phyloP scores from a whole-genome alignment of 2,113 vertebrate species.

The Ciconia maguari region DNA sequence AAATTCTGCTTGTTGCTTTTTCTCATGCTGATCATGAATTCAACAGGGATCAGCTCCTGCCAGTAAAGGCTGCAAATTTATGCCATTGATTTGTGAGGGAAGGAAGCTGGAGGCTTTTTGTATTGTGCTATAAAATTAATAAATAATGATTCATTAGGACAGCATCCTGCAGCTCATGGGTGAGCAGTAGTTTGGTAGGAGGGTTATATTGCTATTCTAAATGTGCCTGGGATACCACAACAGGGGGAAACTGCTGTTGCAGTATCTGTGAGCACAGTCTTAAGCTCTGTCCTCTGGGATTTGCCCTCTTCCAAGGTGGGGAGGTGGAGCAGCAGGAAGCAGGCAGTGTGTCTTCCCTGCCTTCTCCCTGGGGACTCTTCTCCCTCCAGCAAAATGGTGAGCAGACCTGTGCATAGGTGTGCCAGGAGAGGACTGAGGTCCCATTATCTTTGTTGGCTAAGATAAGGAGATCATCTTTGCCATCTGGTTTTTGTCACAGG shows the following conservation, averaged over 20 bases:
- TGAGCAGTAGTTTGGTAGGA: neutral
- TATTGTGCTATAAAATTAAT: constrained; percentile 44
- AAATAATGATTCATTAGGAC: constrained; percentile 50
- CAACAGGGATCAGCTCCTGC: neutral
- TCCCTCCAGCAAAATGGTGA: neutral
- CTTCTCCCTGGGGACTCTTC: neutral
- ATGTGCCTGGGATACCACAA: neutral
- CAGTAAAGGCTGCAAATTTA: constrained; percentile 43
- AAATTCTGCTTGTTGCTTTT: neutral
- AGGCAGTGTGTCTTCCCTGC: rapidly evolving
- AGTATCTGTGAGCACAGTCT: neutral
- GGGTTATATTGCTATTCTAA: neutral
- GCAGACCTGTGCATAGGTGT: neutral
- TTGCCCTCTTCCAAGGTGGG: neutral
- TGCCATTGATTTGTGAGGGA: constrained; percentile 38
- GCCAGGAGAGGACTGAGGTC: neutral
- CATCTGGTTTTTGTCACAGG: neutral
- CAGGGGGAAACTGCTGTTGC: neutral
- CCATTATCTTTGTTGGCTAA: neutral
- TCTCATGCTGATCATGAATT: constrained; percentile 19
- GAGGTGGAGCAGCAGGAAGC: neutral
- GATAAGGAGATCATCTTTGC: neutral
- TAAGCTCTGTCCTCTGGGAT: neutral
- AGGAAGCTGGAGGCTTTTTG: constrained; percentile 29
- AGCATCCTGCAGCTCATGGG: neutral